phyloP scores from a whole-genome alignment of 2,113 vertebrate species.

The Rhinoptilus africanus region DNA sequence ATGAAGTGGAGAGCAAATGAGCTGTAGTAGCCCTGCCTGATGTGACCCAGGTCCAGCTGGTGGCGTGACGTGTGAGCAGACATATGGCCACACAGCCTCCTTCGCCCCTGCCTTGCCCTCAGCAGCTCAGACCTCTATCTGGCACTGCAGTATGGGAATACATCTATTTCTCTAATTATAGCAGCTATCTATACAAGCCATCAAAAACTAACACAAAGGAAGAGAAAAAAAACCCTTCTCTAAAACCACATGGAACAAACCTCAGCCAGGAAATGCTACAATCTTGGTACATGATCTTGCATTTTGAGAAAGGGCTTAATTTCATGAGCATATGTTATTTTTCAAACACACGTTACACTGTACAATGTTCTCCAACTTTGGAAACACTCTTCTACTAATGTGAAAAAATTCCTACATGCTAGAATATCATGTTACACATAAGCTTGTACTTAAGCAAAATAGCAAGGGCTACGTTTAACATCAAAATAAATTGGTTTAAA shows the following conservation, averaged over 20 bases:
- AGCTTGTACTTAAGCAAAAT: not conserved
- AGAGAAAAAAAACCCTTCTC: fast-evolving
- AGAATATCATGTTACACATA: not conserved
- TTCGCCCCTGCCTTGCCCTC: not conserved
- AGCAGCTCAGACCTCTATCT: not conserved
- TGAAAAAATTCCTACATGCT: not conserved
- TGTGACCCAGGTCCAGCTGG: not conserved
- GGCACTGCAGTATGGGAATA: not conserved
- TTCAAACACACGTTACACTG: not conserved
- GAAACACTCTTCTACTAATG: not conserved
- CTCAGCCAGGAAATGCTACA: not conserved
- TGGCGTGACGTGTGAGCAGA: not conserved
- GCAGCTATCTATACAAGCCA: not conserved
- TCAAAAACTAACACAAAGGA: not conserved
- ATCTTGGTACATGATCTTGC: not conserved
- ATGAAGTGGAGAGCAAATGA: not conserved
- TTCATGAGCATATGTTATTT: not conserved
- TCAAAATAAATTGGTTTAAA: not conserved
- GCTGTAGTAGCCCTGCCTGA: not conserved
- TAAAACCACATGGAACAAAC: not conserved
- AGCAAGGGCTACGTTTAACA: not conserved
- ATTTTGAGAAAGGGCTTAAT: not conserved
- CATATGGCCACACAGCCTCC: not conserved
- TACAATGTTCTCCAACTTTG: not conserved
- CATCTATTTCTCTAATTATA: not conserved